Evolutionary conservation across 2,888 invertebrate species (phyloP).

Genomic region (Mimachlamys varia): DNA sequence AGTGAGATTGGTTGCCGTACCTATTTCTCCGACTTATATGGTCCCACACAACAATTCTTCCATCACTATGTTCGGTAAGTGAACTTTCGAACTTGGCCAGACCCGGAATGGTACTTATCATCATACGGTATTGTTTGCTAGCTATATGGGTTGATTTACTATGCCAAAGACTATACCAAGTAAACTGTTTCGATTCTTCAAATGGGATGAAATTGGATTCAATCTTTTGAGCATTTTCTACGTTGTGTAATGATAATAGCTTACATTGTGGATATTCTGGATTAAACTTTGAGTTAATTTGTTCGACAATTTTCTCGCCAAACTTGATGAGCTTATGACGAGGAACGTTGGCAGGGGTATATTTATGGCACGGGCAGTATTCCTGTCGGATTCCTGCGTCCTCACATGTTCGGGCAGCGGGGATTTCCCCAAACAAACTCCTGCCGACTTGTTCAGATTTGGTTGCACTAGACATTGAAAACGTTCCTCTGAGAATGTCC

Average conservation of each 20-base stretch:
- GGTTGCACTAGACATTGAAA: not conserved
- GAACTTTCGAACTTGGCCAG: constrained; percentile 61
- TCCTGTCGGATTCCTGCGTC: constrained; percentile 95
- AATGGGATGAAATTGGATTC: constrained; percentile 86
- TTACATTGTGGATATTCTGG: not conserved
- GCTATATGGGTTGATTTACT: not conserved
- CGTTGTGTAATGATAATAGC: constrained; percentile 46
- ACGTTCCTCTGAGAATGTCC: constrained; percentile 84
- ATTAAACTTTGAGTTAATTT: constrained; percentile 48
- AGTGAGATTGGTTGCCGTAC: constrained; percentile 57
- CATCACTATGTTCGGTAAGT: constrained; percentile 49
- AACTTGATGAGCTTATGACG: constrained; percentile 84
- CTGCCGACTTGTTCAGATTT: constrained; percentile 69
- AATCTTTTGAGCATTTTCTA: constrained; percentile 81
- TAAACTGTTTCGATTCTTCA: constrained; percentile 80
- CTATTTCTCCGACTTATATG: constrained; percentile 60
- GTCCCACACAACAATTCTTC: constrained; percentile 51
- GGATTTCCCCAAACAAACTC: constrained; percentile 80
- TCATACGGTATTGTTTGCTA: constrained; percentile 52
- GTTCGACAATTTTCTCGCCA: constrained; percentile 80
- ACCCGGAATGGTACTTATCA: constrained; percentile 57
- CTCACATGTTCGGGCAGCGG: constrained; percentile 89
- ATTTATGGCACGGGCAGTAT: constrained; percentile 95
- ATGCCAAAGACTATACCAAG: constrained; percentile 1
- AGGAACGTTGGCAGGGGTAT: constrained; percentile 85